These are phyloP conservation scores for Pachyseris speciosa DNA, from an alignment of 64 coral and sea anemone genomes.

Conservation along the genomic window DNA sequence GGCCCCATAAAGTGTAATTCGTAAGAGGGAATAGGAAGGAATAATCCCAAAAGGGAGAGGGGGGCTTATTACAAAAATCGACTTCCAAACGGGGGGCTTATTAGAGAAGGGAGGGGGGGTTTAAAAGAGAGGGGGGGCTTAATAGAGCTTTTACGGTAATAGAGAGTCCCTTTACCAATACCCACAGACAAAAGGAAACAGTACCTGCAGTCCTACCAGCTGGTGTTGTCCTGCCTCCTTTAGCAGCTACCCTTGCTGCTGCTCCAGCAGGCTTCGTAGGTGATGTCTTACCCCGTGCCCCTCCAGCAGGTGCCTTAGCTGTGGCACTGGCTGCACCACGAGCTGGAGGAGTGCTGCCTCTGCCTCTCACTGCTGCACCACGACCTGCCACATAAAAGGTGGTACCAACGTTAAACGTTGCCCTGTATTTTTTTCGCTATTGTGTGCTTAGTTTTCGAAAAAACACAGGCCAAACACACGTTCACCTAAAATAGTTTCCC, in stretches of 20 bases:
- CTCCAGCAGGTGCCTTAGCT: constrained; percentile 30
- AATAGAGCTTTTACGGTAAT: not conserved
- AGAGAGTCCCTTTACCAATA: not conserved
- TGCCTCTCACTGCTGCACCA: constrained; percentile 10
- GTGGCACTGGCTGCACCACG: constrained; percentile 30
- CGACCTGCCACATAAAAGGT: constrained; percentile 21
- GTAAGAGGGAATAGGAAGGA: no score
- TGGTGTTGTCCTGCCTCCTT: constrained; percentile 8
- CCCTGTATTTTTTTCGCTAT: not conserved
- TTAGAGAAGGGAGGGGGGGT: no score
- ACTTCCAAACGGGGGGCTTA: no score
- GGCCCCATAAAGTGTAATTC: no score
- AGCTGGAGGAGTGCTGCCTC: constrained; percentile 10
- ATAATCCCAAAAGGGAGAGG: no score
- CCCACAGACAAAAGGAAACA: not conserved
- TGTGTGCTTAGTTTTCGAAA: not conserved
- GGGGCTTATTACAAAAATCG: no score
- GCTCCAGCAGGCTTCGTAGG: constrained; percentile 54
- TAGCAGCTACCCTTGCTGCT: constrained; percentile 11
- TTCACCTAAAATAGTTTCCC: no score
- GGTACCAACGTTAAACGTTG: not conserved
- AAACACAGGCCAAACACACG: not conserved
- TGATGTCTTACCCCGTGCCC: constrained; percentile 50
- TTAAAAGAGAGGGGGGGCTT: no score
- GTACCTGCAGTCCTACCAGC: constrained; percentile 53